Evolutionary conservation across 1,140 invertebrate species (phyloP).

Genomic region (Oreohelix idahoensis): DNA sequence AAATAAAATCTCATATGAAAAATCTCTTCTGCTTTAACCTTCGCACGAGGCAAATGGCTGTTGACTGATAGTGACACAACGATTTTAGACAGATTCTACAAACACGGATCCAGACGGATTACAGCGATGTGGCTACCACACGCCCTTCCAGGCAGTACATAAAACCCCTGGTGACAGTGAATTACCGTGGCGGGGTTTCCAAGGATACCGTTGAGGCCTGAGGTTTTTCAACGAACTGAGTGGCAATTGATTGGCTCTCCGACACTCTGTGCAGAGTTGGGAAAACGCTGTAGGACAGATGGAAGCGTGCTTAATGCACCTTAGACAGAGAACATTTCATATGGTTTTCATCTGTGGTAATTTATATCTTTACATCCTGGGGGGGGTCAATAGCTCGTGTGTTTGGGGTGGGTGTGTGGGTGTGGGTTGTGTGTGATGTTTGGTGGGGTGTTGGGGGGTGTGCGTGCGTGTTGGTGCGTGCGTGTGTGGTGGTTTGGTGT

Average conservation of each 20-base stretch:
- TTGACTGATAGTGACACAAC: conserved; percentile 18
- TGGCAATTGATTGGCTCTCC: conserved; percentile 18
- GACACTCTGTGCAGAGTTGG: conserved; percentile 33
- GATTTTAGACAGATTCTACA: conserved; percentile 17
- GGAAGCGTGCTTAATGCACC: conserved; percentile 39
- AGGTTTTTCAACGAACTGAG: conserved; percentile 21
- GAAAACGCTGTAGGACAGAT: conserved; percentile 35
- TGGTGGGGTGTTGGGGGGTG: neutral
- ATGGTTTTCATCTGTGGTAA: neutral
- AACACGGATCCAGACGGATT: conserved; percentile 29
- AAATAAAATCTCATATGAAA: neutral
- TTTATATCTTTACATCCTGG: too few relatives aligned
- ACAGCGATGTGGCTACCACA: conserved; percentile 31
- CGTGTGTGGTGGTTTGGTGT: neutral
- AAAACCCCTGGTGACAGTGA: conserved; percentile 28
- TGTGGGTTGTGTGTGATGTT: too few relatives aligned
- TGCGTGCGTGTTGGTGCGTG: neutral
- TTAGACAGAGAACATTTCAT: too few relatives aligned
- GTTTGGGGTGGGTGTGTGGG: too few relatives aligned
- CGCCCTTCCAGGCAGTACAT: conserved; percentile 43
- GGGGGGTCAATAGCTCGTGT: neutral
- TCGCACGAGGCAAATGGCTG: neutral
- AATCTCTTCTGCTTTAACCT: neutral
- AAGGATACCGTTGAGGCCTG: conserved; percentile 38
- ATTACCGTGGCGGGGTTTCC: conserved; percentile 29